Evolutionary conservation across 1,140 invertebrate species (phyloP), one percentile per base, ranked within the genome.

Genomic region (Neodiprion pinetum): DNA sequence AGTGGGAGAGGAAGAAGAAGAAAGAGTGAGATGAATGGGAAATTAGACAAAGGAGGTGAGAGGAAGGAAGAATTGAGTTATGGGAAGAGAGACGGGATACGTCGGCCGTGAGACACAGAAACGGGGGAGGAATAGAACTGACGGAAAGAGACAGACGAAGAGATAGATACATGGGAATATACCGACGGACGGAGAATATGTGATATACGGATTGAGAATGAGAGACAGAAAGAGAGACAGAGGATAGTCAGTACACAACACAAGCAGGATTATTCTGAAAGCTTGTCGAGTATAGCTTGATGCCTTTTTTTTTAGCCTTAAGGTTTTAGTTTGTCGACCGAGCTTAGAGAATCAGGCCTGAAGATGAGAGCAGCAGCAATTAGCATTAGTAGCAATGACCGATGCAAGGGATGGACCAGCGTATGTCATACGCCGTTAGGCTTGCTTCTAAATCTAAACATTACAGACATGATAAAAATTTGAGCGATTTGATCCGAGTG

Each of bases 301-400:
- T 61, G 53, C 53, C 53, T 7, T 61, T 61, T 53, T 53, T 17
- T 61, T 61, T 61, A 61, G 53, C 53, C 53, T 61, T 61, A 61
- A 61, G 53, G 53, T 61, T 61, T 61, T 61, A 61, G 53, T 61
- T 61, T 17, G 53, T 61, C 53, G 53, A 61, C 53, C 53, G 53
- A 61, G 53, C 7, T 61, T 61, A 61, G 84, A 85, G 87, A 86
- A 84, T 86, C 85, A 86, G 86, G 81, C 80, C 85, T 84, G 85
- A 86, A 86, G 84, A 86, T 84, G 85, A 86, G 86, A 86, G 85
- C 82, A 86, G 84, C 82, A 86, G 84, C 84, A 84, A 67, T 74
- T 49, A 81, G 82, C 83, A 84, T 84, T 78, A 85, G 80, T 81
- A 81, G 80, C 53, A 77, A 71, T 78, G 65, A 48, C 17, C 53